Evolutionary conservation across 2,888 invertebrate species (phyloP), one percentile per base, ranked within the genome.

Genomic region (Plebejus argus): DNA sequence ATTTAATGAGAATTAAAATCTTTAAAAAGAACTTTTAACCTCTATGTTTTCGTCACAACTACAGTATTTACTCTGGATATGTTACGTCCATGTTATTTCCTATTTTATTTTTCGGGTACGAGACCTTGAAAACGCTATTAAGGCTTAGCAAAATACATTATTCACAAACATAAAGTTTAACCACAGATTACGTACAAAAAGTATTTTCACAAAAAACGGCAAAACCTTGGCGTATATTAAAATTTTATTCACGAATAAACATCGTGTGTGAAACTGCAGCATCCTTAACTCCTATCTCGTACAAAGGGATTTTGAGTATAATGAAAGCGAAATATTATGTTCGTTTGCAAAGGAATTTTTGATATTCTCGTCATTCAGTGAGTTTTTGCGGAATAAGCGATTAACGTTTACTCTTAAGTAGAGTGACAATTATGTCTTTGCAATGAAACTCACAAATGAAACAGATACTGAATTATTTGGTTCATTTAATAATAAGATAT

Each of bases 171-270:
- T 61, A 66, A 66, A 28, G 28, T 66, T 66, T 33, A 20, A 28
- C 28, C 66, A 28, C 33, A 33, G 18, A 66, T 66, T 66, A 66
- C 28, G 20, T 66, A 66, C 66, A 66, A 23, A 66, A 66, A 66
- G 15, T 66, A 15, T 66, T 33, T 66, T 33, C 66, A 66, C 15
- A 66, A 66, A 66, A 66, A 66, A 28, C 5, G 33, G 66, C 23
- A 33, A 53, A 74, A 53, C 74, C 15, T 74, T 74, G 23, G 74
- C 74, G 28, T 49, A 49, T 45, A 53, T 74, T 49, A 72, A 72
- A 72, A 72, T 72, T 53, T 74, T 49, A 74, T 74, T 23, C 74
- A 74, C 49, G 49, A 74, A 53, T 74, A 53, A 74, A 53, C 49
- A 74, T 20, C 23, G 23, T 20, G 70, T 72, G 72, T 72, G 15